A percentile compares a stretch with the other conserved stretches of the same genome.
These are phyloP conservation scores for Bombus superbus DNA, from an alignment of 1,140 invertebrate genomes.

Conservation along the genomic window DNA sequence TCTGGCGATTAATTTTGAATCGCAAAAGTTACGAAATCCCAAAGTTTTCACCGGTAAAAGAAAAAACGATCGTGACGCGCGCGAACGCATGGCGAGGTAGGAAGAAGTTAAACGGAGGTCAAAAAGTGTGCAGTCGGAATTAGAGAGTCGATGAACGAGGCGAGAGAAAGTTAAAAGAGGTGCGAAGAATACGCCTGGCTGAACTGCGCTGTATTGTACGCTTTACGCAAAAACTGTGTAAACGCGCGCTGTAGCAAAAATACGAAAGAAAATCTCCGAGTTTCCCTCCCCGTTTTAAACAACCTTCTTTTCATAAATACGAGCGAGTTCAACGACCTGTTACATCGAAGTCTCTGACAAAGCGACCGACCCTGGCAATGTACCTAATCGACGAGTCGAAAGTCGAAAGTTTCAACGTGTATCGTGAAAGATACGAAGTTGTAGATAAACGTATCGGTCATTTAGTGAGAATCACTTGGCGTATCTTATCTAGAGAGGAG, in stretches of 20 bases:
- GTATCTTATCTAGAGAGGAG: background rate
- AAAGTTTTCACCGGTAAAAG: background rate
- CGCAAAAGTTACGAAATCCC: background rate
- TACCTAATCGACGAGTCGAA: background rate
- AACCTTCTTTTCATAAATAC: background rate
- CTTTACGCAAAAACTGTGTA: background rate
- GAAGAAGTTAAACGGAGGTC: background rate
- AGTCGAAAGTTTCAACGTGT: background rate
- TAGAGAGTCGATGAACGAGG: background rate
- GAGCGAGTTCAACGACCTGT: background rate
- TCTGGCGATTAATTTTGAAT: background rate
- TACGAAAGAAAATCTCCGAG: background rate
- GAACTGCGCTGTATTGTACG: background rate
- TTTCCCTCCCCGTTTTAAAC: background rate
- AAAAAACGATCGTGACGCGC: background rate
- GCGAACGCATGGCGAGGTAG: too few species aligned
- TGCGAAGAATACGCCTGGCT: background rate
- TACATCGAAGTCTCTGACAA: background rate
- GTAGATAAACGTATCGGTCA: background rate
- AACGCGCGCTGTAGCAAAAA: background rate
- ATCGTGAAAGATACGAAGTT: background rate
- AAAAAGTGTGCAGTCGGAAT: background rate
- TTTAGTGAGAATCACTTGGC: background rate
- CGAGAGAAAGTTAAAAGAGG: slow-evolving; percentile 8
- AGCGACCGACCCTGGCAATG: background rate